These are phyloP conservation scores for Climacteris rufus DNA, from an alignment of 2,113 vertebrate genomes.

Conservation along the genomic window DNA sequence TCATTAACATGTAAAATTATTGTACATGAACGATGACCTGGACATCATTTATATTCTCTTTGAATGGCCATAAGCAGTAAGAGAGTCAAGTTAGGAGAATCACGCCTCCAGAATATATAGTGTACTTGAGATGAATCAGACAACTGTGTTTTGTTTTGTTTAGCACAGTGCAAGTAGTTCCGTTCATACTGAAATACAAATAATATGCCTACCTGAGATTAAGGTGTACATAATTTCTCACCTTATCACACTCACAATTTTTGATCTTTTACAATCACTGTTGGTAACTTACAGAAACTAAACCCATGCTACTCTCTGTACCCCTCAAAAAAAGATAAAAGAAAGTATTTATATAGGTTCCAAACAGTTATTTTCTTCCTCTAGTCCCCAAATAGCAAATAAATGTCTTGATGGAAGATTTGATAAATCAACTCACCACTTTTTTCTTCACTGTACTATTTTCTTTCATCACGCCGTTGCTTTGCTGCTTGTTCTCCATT, in stretches of 20 bases:
- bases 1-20: not conserved
- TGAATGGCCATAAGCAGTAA: not conserved
- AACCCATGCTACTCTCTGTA: not conserved
- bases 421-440: conserved; percentile 47
- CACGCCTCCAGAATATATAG: not conserved
- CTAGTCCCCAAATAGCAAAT: not conserved
- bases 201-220: not conserved
- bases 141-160: not conserved
- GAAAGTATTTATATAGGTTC: not conserved
- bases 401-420: not conserved
- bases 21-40: fast-evolving
- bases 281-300: not conserved
- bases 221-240: not conserved
- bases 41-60: not conserved
- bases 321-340: not conserved
- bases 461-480: not conserved
- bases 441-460: not conserved
- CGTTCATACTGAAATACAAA: not conserved
- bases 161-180: not conserved
- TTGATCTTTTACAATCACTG: not conserved
- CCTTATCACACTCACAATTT: not conserved
- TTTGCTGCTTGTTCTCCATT: conserved; percentile 31
- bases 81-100: not conserved
- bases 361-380: not conserved
- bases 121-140: not conserved